Conservation (phyloP, 2,113 vertebrate species). For the Prolemur simus region DNA sequence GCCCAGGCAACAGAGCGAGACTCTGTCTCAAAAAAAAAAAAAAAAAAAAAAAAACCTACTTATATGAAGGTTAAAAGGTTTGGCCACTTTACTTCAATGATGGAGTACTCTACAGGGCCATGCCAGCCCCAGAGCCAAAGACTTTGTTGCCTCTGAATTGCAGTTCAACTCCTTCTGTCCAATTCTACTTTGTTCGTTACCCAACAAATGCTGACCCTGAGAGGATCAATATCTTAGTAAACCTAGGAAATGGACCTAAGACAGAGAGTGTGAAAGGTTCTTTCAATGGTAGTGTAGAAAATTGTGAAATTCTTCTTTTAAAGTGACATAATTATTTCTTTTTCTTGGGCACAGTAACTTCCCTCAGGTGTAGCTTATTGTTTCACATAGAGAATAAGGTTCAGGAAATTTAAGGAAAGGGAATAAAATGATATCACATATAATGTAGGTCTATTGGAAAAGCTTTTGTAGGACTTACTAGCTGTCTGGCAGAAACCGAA, state of each 20-base stretch:
- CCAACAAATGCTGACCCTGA: background rate
- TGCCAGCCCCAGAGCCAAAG: fast-evolving
- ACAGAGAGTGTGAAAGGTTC: background rate
- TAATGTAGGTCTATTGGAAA: background rate
- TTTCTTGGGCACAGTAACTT: background rate
- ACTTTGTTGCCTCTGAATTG: background rate
- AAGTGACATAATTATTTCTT: background rate
- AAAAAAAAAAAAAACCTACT: no score
- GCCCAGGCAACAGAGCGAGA: no score
- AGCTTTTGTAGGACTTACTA: background rate
- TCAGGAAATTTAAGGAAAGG: background rate
- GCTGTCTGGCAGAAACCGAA: background rate
- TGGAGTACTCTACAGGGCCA: background rate
- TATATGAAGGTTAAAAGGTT: background rate
- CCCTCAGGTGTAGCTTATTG: background rate
- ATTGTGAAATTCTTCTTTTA: background rate
- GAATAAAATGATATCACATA: background rate
- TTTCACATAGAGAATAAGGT: background rate
- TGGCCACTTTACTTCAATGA: background rate
- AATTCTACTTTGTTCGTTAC: background rate
- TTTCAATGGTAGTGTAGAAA: background rate
- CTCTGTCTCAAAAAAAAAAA: no score
- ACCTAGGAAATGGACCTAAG: background rate
- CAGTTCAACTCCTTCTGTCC: background rate
- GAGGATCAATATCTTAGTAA: background rate